These are phyloP conservation scores for Silurus lanzhouensis DNA, from an alignment of 2,797 vertebrate species.

Conservation along the genomic window DNA sequence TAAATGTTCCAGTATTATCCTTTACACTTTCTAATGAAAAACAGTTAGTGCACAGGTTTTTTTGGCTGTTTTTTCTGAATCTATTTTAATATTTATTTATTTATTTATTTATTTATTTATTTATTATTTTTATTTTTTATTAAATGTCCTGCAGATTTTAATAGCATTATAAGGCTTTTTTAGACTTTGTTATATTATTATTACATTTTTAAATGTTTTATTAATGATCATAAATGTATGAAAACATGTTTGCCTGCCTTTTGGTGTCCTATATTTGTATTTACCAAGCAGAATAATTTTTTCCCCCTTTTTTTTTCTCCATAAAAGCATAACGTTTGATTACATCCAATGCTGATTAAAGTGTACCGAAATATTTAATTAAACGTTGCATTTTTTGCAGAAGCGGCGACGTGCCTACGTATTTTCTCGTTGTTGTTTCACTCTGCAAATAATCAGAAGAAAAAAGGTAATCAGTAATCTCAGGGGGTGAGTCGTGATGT, in stretches of 20 bases:
- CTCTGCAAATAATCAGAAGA: background rate
- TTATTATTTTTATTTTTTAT: conserved; percentile 4
- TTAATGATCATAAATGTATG: background rate
- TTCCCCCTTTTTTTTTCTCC: background rate
- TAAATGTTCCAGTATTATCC: background rate
- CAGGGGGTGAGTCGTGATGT: background rate
- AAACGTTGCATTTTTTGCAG: background rate
- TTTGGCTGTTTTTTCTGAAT: background rate
- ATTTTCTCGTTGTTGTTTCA: no score
- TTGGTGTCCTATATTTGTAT: background rate
- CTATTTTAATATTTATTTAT: conserved; percentile 19
- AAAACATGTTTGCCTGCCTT: background rate
- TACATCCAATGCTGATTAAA: conserved; percentile 11
- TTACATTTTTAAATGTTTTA: background rate
- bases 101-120: no score
- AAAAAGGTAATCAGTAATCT: background rate
- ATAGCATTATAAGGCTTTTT: background rate
- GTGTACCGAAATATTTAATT: background rate
- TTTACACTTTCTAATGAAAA: background rate
- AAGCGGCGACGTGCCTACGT: no score
- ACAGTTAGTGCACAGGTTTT: background rate
- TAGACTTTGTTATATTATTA: background rate
- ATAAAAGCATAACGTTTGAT: background rate
- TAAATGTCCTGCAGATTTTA: background rate
- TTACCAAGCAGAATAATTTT: background rate